Conservation (phyloP, 2,888 invertebrate genomes). For the Drepanosiphum platanoidis region DNA sequence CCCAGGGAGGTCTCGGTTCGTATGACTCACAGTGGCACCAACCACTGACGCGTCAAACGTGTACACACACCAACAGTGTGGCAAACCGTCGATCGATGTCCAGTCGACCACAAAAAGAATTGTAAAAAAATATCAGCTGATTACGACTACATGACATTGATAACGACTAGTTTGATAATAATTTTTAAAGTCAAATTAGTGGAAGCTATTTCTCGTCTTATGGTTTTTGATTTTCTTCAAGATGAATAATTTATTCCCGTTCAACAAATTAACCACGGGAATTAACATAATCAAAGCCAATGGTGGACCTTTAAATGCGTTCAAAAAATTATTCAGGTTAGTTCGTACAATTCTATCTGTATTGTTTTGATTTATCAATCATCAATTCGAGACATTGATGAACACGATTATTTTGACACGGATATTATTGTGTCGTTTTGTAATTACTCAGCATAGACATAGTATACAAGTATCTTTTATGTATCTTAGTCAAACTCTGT, state of each 20-base stretch:
- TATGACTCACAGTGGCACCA: too few species aligned
- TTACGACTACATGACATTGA: slow-evolving; percentile 23
- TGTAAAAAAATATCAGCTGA: slow-evolving; percentile 32
- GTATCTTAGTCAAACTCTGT: too few species aligned
- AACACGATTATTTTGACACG: neutral
- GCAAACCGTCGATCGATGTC: too few species aligned
- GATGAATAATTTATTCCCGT: slow-evolving; percentile 50
- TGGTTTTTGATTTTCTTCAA: neutral
- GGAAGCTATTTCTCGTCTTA: neutral
- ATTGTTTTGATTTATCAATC: neutral
- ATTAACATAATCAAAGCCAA: slow-evolving; percentile 71
- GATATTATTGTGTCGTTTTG: too few species aligned
- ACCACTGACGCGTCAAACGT: too few species aligned
- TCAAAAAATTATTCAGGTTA: slow-evolving; percentile 81
- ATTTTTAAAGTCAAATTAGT: slow-evolving; percentile 18
- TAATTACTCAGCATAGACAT: too few species aligned
- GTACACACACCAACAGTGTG: too few species aligned
- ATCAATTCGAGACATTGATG: neutral
- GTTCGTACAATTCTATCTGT: slow-evolving; percentile 58
- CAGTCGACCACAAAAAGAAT: too few species aligned
- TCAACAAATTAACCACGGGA: slow-evolving; percentile 41
- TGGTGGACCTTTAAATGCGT: slow-evolving; percentile 77
- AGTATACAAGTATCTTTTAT: too few species aligned
- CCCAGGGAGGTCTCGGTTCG: too few species aligned
- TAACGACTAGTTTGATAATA: slow-evolving; percentile 3